phyloP scores from a whole-genome alignment of 2,113 vertebrate species.

The Pseudolaguvia tuberculata region DNA sequence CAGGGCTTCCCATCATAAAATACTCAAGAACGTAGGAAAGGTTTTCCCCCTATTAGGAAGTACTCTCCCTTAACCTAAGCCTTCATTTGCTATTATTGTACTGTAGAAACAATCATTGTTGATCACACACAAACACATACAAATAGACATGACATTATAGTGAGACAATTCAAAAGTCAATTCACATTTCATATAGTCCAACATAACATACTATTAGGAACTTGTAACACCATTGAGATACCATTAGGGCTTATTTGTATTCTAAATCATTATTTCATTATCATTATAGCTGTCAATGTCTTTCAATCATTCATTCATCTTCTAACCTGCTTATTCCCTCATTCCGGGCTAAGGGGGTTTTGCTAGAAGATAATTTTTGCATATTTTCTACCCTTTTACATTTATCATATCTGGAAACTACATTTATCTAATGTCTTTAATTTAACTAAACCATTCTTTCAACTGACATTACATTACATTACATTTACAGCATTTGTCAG shows the following conservation, averaged over 20 bases:
- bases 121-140: constrained; percentile 20
- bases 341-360: too few species aligned
- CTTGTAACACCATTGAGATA: constrained; percentile 54
- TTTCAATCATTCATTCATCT: too few species aligned
- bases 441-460: too few species aligned
- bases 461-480: too few species aligned
- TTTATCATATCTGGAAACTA: too few species aligned
- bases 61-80: background rate
- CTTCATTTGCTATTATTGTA: background rate
- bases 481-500: too few species aligned
- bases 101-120: constrained; percentile 35
- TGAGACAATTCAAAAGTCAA: background rate
- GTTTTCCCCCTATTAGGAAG: constrained; percentile 17
- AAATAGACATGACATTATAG: constrained; percentile 1
- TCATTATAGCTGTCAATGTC: background rate
- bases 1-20: constrained; percentile 60
- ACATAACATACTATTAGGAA: constrained; percentile 53
- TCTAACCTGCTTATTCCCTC: too few species aligned
- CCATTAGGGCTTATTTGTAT: constrained; percentile 49
- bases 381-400: too few species aligned
- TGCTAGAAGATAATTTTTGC: too few species aligned
- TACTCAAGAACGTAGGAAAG: background rate
- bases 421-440: too few species aligned
- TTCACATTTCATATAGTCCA: background rate
- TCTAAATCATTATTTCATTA: constrained; percentile 18